phyloP scores from a whole-genome alignment of 2,888 invertebrate species.

The Byasa hedistus region DNA sequence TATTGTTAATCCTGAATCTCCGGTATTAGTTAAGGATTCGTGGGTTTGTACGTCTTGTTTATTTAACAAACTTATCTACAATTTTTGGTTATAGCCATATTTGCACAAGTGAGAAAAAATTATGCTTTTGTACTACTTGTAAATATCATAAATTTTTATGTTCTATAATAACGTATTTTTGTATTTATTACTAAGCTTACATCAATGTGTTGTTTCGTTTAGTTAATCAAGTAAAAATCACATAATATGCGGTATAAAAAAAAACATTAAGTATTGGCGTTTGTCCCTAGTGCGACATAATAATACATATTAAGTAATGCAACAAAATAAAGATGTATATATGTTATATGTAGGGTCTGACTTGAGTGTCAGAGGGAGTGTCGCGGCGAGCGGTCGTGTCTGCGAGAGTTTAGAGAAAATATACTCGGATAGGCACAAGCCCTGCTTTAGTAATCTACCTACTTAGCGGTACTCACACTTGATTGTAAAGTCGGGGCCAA shows the following conservation, averaged over 20 bases:
- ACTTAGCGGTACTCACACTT: conserved; percentile 40
- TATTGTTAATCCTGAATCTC: too few species aligned
- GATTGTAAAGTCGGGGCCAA: conserved; percentile 51
- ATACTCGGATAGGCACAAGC: conserved; percentile 37
- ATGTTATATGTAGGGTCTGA: conserved; percentile 33
- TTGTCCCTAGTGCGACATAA: not conserved
- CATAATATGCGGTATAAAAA: too few species aligned
- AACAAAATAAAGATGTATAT: conserved; percentile 10
- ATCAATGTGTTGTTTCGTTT: not conserved
- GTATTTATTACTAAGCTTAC: not conserved
- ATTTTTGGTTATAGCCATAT: too few species aligned
- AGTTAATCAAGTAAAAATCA: not conserved
- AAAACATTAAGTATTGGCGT: too few species aligned
- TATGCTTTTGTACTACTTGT: too few species aligned
- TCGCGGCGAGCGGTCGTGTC: conserved; percentile 55
- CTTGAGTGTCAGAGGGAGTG: conserved; percentile 51
- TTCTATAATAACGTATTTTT: not conserved
- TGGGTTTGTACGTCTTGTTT: too few species aligned
- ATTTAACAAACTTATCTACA: too few species aligned
- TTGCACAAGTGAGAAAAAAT: too few species aligned
- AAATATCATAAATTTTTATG: too few species aligned
- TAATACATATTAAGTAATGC: conserved; percentile 10
- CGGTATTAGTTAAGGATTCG: too few species aligned
- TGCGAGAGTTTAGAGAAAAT: conserved; percentile 31
- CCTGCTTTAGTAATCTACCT: conserved; percentile 50